Base-by-base conservation (phyloP, 1,140 invertebrate species). In the Orchestia grillus region DNA sequence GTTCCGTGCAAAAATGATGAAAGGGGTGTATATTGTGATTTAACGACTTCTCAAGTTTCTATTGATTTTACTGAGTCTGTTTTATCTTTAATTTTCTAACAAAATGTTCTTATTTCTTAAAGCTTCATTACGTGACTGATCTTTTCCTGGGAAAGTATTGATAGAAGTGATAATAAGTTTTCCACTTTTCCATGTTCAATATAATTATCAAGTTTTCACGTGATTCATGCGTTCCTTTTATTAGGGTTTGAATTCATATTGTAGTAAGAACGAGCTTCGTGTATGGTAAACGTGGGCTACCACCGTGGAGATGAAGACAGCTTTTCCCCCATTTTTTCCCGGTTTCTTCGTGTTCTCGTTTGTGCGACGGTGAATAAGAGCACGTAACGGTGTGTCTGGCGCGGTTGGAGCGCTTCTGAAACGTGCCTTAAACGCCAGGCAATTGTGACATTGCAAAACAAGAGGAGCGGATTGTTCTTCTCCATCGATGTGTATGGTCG, bases 381-480 rank as follows among this genome's bases (percentile, higher is more conserved):
- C 88, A 90, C 41, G 88, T 90, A 90, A 90, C 88, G 88, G 88
- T 90, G 28, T 44, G 43, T 42, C n/a, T 44, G 41, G 88, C 88
- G 41, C 41, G 36, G 87, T 87, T 41, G 36, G 36, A n/a, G 87
- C 88, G 88, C 43, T 90, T 41, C 42, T 41, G 41, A 90, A 90
- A 90, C 88, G n/a, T 90, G 88, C 41, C 88, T 90, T 90, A 90
- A 90, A 43, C 43, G 41, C 62, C 62, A 77, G 15, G 62, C 62
- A 90, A 90, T 42, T 42, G 43, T 90, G n/a, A 90, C 88, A 90
- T 90, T 90, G 41, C n/a, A 90, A 90, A 90, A 90, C 43, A 90
- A 90, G 42, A 42, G 43, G 88, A 43, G 43, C 88, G 88, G 41
- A 90, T 90, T 90, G n/a, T 90, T 90, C 43, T 90, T 90, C 88